Conservation (phyloP, 1,140 invertebrate genomes). For the Notospermus geniculatus region DNA sequence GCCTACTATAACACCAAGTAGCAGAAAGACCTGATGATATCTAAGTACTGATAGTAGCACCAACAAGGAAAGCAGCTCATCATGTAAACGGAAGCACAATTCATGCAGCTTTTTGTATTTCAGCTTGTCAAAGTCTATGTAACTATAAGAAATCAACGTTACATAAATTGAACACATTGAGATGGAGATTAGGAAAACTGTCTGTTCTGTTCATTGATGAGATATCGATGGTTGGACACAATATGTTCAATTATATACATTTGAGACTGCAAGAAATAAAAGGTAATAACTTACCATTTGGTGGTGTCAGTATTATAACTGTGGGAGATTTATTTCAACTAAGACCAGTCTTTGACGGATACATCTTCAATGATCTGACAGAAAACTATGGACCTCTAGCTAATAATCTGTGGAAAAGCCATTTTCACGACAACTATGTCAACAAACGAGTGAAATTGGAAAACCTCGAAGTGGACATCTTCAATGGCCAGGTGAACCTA, state of each 20-base stretch:
- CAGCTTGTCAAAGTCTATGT: too few relatives aligned
- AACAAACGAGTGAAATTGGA: too few relatives aligned
- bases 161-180: not conserved
- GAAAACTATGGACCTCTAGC: too few relatives aligned
- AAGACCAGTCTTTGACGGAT: too few relatives aligned
- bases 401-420: constrained; percentile 25
- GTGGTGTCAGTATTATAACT: constrained; percentile 28
- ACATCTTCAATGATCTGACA: too few relatives aligned
- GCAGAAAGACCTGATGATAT: constrained; percentile 23
- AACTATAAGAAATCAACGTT: constrained; percentile 8
- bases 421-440: constrained; percentile 10
- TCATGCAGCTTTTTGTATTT: constrained; percentile 9
- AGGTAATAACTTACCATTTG: constrained; percentile 23
- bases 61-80: too few relatives aligned
- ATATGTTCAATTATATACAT: constrained; percentile 26
- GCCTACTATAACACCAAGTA: constrained; percentile 18
- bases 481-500: too few relatives aligned
- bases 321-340: constrained; percentile 30
- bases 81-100: constrained; percentile 25
- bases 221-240: constrained; percentile 26
- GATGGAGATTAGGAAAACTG: not conserved
- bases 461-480: too few relatives aligned
- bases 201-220: constrained; percentile 3
- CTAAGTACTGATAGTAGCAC: constrained; percentile 21
- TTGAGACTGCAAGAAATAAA: constrained; percentile 23